These are phyloP conservation scores for Eumerus sabulonum DNA, from an alignment of 2,888 invertebrate genomes.

Conservation along the genomic window DNA sequence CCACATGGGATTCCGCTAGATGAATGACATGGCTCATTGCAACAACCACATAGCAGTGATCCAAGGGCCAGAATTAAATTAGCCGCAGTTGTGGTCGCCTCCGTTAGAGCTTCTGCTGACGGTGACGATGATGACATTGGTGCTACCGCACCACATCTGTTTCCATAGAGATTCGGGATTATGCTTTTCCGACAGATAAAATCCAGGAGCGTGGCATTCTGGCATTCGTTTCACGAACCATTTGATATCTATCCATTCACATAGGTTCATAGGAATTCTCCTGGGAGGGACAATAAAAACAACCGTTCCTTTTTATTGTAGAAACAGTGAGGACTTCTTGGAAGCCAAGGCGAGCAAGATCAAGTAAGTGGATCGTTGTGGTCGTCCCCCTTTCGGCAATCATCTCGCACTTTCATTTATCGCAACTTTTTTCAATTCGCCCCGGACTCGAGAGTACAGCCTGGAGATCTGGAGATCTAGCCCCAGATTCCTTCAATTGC, in stretches of 20 bases:
- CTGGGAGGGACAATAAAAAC: conserved; percentile 46
- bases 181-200: conserved; percentile 29
- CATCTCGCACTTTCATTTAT: conserved; percentile 60
- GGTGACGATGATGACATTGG: conserved; percentile 9
- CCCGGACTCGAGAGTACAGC: conserved; percentile 1
- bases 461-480: background rate
- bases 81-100: conserved; percentile 28
- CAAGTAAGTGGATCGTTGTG: conserved; percentile 9
- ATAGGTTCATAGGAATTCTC: conserved; percentile 36
- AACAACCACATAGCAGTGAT: conserved; percentile 60
- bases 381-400: conserved; percentile 11
- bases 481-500: conserved; percentile 54
- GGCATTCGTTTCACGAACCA: conserved; percentile 45
- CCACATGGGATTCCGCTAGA: conserved; percentile 31
- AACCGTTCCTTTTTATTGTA: conserved; percentile 37
- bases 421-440: conserved; percentile 10
- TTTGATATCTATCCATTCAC: conserved; percentile 39
- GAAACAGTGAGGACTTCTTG: conserved; percentile 42
- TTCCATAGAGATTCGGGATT: no score
- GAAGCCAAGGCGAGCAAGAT: conserved; percentile 15
- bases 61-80: conserved; percentile 61
- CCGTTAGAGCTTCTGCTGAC: conserved; percentile 1
- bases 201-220: conserved; percentile 48
- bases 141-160: background rate
- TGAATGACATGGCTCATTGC: conserved; percentile 65